phyloP scores from a whole-genome alignment of 1,140 invertebrate genomes.

The Melanaphis sacchari region DNA sequence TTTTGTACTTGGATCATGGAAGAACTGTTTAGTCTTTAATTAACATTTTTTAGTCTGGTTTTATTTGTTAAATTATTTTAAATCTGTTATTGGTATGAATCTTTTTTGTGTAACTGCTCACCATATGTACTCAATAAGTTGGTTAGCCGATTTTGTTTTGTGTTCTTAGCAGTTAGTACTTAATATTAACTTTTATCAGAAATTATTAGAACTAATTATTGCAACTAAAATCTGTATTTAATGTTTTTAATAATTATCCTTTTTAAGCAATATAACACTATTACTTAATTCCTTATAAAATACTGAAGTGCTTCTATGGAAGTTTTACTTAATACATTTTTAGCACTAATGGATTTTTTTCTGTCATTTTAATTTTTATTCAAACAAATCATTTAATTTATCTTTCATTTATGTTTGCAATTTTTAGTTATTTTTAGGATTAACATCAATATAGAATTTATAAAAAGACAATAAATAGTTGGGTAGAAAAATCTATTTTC shows the following conservation, averaged over 20 bases:
- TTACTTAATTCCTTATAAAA: background rate
- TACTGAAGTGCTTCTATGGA: background rate
- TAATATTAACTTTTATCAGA: background rate
- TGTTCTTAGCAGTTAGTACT: background rate
- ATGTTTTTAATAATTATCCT: background rate
- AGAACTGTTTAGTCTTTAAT: background rate
- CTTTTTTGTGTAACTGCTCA: background rate
- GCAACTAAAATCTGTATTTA: background rate
- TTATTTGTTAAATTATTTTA: conserved; percentile 16
- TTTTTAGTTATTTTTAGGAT: background rate
- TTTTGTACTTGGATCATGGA: background rate
- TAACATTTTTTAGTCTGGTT: background rate
- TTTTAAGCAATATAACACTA: background rate
- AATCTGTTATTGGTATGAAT: background rate
- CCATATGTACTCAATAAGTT: background rate
- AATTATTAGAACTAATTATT: background rate
- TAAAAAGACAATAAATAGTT: conserved; percentile 4
- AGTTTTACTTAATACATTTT: background rate
- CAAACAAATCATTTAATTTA: background rate
- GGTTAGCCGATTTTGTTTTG: background rate
- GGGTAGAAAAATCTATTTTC: background rate
- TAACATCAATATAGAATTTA: background rate
- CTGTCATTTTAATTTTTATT: background rate
- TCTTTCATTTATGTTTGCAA: background rate
- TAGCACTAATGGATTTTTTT: background rate